A percentile compares a stretch with the other conserved stretches of the same genome.
phyloP scores from a whole-genome alignment of 2,888 invertebrate species.

The Tiphia femorata region DNA sequence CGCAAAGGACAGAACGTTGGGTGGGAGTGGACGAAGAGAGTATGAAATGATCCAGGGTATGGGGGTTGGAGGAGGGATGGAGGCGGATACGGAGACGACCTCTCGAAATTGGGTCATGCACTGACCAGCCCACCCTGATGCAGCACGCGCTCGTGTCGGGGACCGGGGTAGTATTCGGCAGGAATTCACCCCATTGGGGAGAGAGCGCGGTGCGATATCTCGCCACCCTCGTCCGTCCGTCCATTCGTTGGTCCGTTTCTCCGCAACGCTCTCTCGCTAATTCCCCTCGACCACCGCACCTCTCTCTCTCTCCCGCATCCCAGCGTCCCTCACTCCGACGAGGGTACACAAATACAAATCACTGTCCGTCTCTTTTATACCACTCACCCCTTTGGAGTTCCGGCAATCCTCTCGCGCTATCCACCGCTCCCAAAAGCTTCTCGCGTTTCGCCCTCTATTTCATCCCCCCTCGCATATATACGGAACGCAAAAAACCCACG shows the following conservation, averaged over 20 bases:
- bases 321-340: conserved; percentile 4
- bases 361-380: conserved; percentile 5
- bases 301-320: conserved; percentile 9
- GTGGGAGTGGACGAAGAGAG: conserved; percentile 5
- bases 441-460: no score
- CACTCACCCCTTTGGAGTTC: conserved; percentile 6
- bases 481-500: no score
- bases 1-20: conserved; percentile 5
- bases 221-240: conserved; percentile 6
- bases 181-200: conserved; percentile 50
- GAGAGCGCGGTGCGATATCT: conserved; percentile 22
- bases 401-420: background rate
- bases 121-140: conserved; percentile 32
- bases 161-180: conserved; percentile 42
- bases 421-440: background rate
- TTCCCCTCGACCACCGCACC: no score
- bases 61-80: background rate
- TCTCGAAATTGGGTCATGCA: conserved; percentile 43
- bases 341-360: background rate
- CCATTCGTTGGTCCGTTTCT: no score
- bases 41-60: no score
- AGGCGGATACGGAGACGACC: conserved; percentile 17
- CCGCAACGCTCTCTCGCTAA: no score
- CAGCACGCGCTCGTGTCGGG: conserved; percentile 38
- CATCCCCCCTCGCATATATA: background rate